These are phyloP conservation scores for Pangasius macronema DNA, from an alignment of 2,797 vertebrate species.

Conservation along the genomic window DNA sequence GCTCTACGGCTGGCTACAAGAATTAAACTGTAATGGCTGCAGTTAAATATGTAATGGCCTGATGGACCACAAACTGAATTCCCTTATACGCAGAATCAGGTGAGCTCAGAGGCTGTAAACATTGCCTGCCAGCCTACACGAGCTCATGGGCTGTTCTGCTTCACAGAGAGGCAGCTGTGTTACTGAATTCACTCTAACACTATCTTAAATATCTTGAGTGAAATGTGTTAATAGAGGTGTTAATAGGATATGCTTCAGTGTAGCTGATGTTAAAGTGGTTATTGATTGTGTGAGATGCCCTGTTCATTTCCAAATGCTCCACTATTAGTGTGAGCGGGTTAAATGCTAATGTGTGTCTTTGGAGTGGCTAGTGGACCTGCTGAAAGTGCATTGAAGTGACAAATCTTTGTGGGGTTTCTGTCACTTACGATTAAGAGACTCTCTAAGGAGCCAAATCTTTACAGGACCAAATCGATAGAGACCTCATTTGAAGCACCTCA, in stretches of 20 bases:
- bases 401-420: constrained; percentile 43
- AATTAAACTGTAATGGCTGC: constrained; percentile 45
- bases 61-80: constrained; percentile 29
- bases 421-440: constrained; percentile 59
- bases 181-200: constrained; percentile 1
- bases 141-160: neutral
- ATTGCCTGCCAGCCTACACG: constrained; percentile 6
- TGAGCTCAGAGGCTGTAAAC: constrained; percentile 47
- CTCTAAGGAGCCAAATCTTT: constrained; percentile 63
- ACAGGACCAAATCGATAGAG: constrained; percentile 62
- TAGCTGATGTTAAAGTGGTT: constrained; percentile 17
- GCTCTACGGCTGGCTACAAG: constrained; percentile 25
- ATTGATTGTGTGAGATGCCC: constrained; percentile 24
- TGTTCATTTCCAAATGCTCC: constrained; percentile 16
- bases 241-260: constrained; percentile 16
- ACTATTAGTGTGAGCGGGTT: constrained; percentile 28
- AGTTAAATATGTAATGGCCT: constrained; percentile 46
- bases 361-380: constrained; percentile 22
- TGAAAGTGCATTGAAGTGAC: constrained; percentile 40
- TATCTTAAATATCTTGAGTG: neutral
- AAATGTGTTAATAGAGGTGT: constrained; percentile 7
- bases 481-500: constrained; percentile 60
- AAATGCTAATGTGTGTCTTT: constrained; percentile 34
- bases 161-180: neutral
- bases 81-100: constrained; percentile 23